Evolutionary conservation across 2,113 vertebrate genomes (phyloP).

Genomic region (Macquaria australasica): DNA sequence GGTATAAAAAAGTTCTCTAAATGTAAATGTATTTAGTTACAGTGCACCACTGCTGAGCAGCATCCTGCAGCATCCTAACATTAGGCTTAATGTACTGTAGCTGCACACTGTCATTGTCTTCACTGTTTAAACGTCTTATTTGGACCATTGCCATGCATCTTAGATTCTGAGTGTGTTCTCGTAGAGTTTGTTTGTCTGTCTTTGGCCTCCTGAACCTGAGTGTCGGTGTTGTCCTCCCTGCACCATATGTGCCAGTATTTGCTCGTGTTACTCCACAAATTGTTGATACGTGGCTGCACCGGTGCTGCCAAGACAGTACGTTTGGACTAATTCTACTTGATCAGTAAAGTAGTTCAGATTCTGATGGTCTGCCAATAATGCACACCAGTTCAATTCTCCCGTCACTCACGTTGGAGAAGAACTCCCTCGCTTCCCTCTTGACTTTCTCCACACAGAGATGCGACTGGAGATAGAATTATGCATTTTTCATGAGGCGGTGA

Average conservation of each 20-base stretch:
- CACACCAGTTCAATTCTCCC: slow-evolving; percentile 48
- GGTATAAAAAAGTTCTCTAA: not conserved
- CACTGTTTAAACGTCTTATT: slow-evolving; percentile 30
- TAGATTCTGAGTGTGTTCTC: slow-evolving; percentile 11
- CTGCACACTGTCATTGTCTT: slow-evolving; percentile 10
- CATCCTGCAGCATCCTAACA: slow-evolving; percentile 3
- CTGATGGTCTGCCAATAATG: slow-evolving; percentile 58
- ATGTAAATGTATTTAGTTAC: not conserved
- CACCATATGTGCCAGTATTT: slow-evolving; percentile 45
- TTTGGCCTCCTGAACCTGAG: slow-evolving; percentile 33
- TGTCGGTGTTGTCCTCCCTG: slow-evolving; percentile 33
- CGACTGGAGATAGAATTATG: slow-evolving; percentile 76
- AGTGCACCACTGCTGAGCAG: not conserved
- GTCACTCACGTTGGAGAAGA: slow-evolving; percentile 58
- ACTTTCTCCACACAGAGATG: slow-evolving; percentile 69
- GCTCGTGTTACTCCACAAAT: slow-evolving; percentile 22
- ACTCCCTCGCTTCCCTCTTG: slow-evolving; percentile 65
- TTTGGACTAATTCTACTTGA: slow-evolving; percentile 66
- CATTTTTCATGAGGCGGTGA: slow-evolving; percentile 78
- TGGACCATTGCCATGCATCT: slow-evolving; percentile 3
- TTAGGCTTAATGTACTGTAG: not conserved
- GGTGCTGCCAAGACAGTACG: slow-evolving; percentile 33
- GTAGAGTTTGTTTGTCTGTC: slow-evolving; percentile 14
- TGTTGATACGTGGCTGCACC: slow-evolving; percentile 36
- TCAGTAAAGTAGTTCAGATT: slow-evolving; percentile 63